Conservation (phyloP, 1,140 invertebrate genomes). For the Euwallacea similis region DNA sequence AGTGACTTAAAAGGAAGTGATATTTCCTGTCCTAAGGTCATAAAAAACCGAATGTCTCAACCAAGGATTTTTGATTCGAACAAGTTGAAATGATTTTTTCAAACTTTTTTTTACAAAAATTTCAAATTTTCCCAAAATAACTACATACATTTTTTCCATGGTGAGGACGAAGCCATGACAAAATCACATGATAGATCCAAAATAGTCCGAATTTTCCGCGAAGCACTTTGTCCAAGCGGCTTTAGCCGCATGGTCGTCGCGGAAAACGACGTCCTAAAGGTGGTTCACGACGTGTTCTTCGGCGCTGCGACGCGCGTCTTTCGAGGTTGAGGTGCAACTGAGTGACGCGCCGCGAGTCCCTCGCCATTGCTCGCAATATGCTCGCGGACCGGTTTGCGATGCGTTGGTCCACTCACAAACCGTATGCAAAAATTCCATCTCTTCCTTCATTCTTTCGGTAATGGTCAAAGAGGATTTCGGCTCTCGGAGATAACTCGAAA, state of each 20-base stretch:
- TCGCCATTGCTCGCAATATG: neutral
- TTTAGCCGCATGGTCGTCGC: constrained; percentile 12
- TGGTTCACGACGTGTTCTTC: constrained; percentile 21
- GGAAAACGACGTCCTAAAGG: constrained; percentile 19
- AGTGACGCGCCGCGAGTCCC: constrained; percentile 1
- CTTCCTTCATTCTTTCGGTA: constrained; percentile 17
- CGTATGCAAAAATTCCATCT: constrained; percentile 22
- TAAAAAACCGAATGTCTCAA: too few relatives aligned
- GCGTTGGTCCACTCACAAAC: constrained; percentile 4
- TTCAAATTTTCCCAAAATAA: too few relatives aligned
- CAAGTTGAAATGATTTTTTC: too few relatives aligned
- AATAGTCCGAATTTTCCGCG: constrained; percentile 13
- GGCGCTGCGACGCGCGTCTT: constrained; percentile 24
- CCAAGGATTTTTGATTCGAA: too few relatives aligned
- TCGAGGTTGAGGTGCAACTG: constrained; percentile 30
- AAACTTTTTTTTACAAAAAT: too few relatives aligned
- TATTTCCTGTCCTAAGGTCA: too few relatives aligned
- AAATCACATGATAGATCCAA: constrained; percentile 23
- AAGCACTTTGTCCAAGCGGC: constrained; percentile 15
- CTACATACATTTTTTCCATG: constrained; percentile 23
- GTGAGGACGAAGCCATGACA: neutral
- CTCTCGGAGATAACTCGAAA: too few relatives aligned
- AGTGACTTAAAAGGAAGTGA: too few relatives aligned
- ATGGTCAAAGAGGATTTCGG: neutral
- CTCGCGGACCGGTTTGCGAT: constrained; percentile 24